These are phyloP conservation scores for Microcebus tavaratra DNA, from an alignment of 2,113 vertebrate species.

Conservation along the genomic window DNA sequence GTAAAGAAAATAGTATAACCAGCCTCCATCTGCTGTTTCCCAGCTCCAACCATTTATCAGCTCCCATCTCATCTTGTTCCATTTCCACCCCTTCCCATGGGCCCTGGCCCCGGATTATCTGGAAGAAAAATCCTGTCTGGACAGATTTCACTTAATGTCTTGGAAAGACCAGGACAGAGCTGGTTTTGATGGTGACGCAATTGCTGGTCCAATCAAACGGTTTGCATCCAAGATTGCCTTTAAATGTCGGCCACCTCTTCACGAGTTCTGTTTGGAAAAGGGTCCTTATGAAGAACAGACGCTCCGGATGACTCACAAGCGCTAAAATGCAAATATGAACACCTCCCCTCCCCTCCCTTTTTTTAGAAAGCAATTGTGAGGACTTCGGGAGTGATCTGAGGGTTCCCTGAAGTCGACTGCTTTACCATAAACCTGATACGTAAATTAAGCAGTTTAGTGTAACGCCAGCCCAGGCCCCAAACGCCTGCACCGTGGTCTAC, in stretches of 20 bases:
- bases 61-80: not conserved
- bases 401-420: not conserved
- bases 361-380: not conserved
- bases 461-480: not conserved
- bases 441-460: not conserved
- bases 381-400: not conserved
- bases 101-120: rapidly evolving
- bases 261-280: not conserved
- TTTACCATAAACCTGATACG: rapidly evolving
- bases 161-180: not conserved
- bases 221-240: not conserved
- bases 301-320: not conserved
- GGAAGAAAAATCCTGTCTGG: not conserved
- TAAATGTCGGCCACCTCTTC: not conserved
- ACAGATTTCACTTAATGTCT: too few species aligned
- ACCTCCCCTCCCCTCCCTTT: rapidly evolving
- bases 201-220: not conserved
- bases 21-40: not conserved
- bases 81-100: rapidly evolving
- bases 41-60: not conserved
- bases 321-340: not conserved
- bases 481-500: rapidly evolving
- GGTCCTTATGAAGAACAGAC: not conserved
- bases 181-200: rapidly evolving
- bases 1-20: not conserved